phyloP scores from a whole-genome alignment of 2,113 vertebrate genomes.

The Forbesichthys agassizii region DNA sequence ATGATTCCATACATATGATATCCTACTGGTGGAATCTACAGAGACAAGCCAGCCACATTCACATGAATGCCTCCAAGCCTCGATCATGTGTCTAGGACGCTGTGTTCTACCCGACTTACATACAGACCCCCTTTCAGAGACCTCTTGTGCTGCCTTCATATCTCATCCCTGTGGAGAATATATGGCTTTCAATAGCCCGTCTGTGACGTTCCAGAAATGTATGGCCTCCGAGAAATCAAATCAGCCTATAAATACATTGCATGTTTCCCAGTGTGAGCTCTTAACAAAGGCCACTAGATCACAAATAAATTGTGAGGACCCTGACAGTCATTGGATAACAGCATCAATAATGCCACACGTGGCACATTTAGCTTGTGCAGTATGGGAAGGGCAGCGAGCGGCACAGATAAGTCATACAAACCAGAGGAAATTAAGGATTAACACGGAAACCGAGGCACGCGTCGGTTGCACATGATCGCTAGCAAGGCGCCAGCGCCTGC shows the following conservation, averaged over 20 bases:
- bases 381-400: slow-evolving; percentile 50
- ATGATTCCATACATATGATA: slow-evolving; percentile 23
- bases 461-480: slow-evolving; percentile 18
- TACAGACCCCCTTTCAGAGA: slow-evolving; percentile 53
- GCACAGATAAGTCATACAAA: slow-evolving; percentile 40
- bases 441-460: slow-evolving; percentile 8
- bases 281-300: slow-evolving; percentile 45
- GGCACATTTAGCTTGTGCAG: slow-evolving; percentile 61
- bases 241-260: slow-evolving; percentile 67
- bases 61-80: slow-evolving; percentile 51
- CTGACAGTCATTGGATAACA: slow-evolving; percentile 67
- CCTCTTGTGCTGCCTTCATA: slow-evolving; percentile 42
- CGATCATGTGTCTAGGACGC: slow-evolving; percentile 56
- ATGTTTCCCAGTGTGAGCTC: slow-evolving; percentile 61
- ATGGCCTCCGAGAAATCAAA: slow-evolving; percentile 64
- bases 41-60: slow-evolving; percentile 48
- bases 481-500: slow-evolving; percentile 29
- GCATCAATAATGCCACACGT: slow-evolving; percentile 65
- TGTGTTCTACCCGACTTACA: slow-evolving; percentile 53
- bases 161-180: slow-evolving; percentile 47
- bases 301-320: slow-evolving; percentile 57
- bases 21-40: background rate
- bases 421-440: slow-evolving; percentile 38
- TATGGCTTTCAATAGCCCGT: slow-evolving; percentile 45
- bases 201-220: slow-evolving; percentile 64